These are phyloP conservation scores for Silurus glanis DNA, from an alignment of 2,113 vertebrate genomes.

Conservation along the genomic window DNA sequence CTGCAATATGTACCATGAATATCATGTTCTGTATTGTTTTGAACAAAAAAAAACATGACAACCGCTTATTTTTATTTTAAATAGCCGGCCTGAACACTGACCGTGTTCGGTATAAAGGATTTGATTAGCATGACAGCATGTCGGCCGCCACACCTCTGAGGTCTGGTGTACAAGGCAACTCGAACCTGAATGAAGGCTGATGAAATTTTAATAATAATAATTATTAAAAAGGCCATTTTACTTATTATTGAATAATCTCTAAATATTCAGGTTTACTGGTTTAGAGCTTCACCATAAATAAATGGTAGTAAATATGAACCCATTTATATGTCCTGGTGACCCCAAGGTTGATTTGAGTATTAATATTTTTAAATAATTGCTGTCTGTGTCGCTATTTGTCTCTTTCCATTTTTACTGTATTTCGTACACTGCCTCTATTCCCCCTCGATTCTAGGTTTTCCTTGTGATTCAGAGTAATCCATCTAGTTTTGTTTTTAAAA, in stretches of 20 bases:
- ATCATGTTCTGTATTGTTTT: no score
- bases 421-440: background rate
- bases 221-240: background rate
- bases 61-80: background rate
- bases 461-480: background rate
- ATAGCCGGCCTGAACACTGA: background rate
- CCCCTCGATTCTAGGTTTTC: background rate
- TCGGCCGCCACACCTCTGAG: background rate
- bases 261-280: background rate
- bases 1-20: background rate
- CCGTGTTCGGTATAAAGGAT: background rate
- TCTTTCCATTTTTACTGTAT: background rate
- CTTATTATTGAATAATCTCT: background rate
- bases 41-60: background rate
- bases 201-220: background rate
- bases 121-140: background rate
- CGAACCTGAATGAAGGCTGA: background rate
- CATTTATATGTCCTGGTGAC: background rate
- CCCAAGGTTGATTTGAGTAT: background rate
- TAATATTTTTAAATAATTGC: slow-evolving; percentile 5
- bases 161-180: background rate
- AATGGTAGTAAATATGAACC: background rate
- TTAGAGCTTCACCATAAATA: background rate
- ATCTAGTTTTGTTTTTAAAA: background rate
- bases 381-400: background rate